phyloP scores from a whole-genome alignment of 2,113 vertebrate genomes.

The Camarhynchus parvulus region DNA sequence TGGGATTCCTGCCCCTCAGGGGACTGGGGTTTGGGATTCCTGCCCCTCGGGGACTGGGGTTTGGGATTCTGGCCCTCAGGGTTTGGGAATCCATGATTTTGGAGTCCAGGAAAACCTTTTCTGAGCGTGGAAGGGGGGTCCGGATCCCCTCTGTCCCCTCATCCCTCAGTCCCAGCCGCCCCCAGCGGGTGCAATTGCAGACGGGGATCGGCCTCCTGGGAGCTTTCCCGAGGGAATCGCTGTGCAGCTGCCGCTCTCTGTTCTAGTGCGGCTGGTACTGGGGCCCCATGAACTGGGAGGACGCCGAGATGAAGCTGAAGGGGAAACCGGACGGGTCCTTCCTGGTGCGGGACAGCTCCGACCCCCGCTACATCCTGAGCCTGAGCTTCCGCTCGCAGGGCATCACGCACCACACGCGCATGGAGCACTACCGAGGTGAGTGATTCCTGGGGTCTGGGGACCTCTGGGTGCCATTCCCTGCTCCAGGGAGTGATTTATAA shows the following conservation, averaged over 20 bases:
- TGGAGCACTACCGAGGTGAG: constrained; percentile 93
- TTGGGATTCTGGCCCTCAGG: neutral
- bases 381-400: constrained; percentile 97
- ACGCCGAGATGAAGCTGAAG: constrained; percentile 96
- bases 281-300: constrained; percentile 88
- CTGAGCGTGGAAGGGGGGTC: neutral
- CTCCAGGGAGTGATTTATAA: neutral
- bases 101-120: neutral
- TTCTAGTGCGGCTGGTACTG: neutral
- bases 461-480: neutral
- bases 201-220: neutral
- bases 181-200: too few species aligned
- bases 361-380: constrained; percentile 95
- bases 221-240: neutral
- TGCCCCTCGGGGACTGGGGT: too few species aligned
- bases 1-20: neutral
- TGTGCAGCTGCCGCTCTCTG: neutral
- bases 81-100: neutral
- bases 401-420: constrained; percentile 93
- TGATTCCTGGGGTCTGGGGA: neutral
- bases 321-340: constrained; percentile 95
- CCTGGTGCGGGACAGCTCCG: constrained; percentile 95
- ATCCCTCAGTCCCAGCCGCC: neutral
- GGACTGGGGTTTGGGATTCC: too few species aligned
- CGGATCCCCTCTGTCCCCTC: neutral